Conservation (phyloP, 2,888 invertebrate species). For the Brachylomia viminalis region DNA sequence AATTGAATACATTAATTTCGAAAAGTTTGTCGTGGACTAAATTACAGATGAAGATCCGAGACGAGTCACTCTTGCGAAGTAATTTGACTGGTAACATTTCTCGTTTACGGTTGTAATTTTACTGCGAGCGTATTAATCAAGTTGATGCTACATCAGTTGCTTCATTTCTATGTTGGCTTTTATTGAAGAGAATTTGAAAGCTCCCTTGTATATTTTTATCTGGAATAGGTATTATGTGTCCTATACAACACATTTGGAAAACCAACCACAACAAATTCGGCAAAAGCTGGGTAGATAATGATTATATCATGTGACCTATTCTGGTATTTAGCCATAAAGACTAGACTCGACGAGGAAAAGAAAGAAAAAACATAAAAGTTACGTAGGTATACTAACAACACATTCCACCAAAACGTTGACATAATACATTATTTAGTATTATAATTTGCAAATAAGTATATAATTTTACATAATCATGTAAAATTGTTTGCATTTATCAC, state of each 20-base stretch:
- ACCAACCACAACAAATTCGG: background rate
- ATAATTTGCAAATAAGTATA: conserved; percentile 28
- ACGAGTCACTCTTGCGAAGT: conserved; percentile 65
- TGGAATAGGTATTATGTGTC: background rate
- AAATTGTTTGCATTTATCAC: conserved; percentile 32
- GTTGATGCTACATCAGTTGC: conserved; percentile 65
- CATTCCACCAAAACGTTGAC: conserved; percentile 1
- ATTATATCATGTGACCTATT: background rate
- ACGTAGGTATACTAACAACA: background rate
- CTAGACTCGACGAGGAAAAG: background rate
- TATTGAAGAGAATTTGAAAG: conserved; percentile 55
- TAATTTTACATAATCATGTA: background rate
- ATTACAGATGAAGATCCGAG: conserved; percentile 71
- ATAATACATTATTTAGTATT: conserved; percentile 8
- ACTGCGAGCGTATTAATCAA: conserved; percentile 71
- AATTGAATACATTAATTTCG: conserved; percentile 82
- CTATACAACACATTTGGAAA: background rate
- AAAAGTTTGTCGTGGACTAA: conserved; percentile 75
- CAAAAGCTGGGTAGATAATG: background rate
- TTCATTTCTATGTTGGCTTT: conserved; percentile 48
- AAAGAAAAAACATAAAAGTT: background rate
- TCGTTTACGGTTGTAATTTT: conserved; percentile 70
- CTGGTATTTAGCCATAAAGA: background rate
- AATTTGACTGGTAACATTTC: conserved; percentile 74
- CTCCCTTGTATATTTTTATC: conserved; percentile 24